phyloP scores from a whole-genome alignment of 2,113 vertebrate species.

The Antechinus flavipes region DNA sequence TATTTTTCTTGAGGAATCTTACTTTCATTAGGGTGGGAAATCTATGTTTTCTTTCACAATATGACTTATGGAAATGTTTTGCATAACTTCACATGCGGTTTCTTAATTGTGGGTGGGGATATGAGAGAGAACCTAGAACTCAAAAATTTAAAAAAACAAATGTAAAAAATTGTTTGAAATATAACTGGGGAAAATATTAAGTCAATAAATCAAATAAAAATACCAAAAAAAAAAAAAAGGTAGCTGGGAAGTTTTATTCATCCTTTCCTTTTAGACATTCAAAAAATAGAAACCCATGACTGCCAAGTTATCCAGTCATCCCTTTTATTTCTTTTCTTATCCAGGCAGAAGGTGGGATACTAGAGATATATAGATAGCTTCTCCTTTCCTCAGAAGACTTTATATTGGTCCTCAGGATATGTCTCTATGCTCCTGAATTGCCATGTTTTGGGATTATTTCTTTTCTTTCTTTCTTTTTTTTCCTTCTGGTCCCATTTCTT shows the following conservation, averaged over 20 bases:
- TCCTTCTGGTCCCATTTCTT: background rate
- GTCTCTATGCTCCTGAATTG: background rate
- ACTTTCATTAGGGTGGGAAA: too few relatives aligned
- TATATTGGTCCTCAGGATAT: background rate
- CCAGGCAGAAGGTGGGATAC: background rate
- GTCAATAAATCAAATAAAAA: too few relatives aligned
- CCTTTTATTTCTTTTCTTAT: background rate
- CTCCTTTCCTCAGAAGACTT: background rate
- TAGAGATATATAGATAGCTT: background rate
- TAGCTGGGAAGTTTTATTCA: background rate
- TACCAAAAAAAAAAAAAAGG: background rate
- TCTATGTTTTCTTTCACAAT: too few relatives aligned
- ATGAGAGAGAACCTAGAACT: too few relatives aligned
- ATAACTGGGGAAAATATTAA: too few relatives aligned
- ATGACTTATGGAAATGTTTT: too few relatives aligned
- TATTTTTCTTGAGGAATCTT: too few relatives aligned
- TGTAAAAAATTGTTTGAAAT: too few relatives aligned
- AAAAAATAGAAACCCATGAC: background rate
- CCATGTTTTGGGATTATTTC: background rate
- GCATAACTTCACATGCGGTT: too few relatives aligned
- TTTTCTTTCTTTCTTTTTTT: too few relatives aligned
- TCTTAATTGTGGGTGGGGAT: too few relatives aligned
- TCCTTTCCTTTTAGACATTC: background rate
- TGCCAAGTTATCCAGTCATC: background rate
- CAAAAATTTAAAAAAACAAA: too few relatives aligned